Percentiles rank a stretch among this genome's conserved stretches.
phyloP scores from a whole-genome alignment of 2,797 vertebrate genomes.

The Squalus acanthias region DNA sequence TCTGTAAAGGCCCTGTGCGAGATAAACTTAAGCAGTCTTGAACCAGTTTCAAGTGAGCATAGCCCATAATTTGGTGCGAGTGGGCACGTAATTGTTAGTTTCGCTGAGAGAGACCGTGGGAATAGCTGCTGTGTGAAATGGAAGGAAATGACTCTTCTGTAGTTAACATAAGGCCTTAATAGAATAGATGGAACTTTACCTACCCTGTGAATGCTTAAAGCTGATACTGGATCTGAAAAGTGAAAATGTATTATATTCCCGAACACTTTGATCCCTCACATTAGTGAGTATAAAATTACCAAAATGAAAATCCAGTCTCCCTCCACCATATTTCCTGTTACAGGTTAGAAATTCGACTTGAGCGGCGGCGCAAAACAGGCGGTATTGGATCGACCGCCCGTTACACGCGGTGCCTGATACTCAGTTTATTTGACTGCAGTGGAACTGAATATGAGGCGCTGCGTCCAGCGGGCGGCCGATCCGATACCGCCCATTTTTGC shows the following conservation, averaged over 20 bases:
- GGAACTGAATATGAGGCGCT: too few species aligned
- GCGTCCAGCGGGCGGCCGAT: too few species aligned
- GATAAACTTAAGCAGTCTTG: background rate
- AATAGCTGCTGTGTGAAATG: background rate
- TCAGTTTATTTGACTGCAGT: too few species aligned
- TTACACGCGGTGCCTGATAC: too few species aligned
- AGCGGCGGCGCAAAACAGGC: too few species aligned
- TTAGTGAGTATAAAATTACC: background rate
- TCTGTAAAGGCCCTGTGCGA: background rate
- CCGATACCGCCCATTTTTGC: too few species aligned
- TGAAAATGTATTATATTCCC: background rate
- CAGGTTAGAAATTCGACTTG: too few species aligned
- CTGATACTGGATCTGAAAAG: background rate
- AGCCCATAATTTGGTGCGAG: background rate
- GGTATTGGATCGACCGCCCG: too few species aligned
- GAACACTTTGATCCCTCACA: background rate
- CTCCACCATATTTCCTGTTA: background rate
- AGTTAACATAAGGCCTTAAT: background rate
- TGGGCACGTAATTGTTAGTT: background rate
- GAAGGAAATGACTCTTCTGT: background rate
- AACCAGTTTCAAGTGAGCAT: background rate
- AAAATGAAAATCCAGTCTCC: background rate
- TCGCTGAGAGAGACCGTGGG: background rate
- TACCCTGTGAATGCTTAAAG: background rate
- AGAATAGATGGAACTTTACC: background rate